phyloP scores from a whole-genome alignment of 2,113 vertebrate genomes.

The Daboia siamensis region DNA sequence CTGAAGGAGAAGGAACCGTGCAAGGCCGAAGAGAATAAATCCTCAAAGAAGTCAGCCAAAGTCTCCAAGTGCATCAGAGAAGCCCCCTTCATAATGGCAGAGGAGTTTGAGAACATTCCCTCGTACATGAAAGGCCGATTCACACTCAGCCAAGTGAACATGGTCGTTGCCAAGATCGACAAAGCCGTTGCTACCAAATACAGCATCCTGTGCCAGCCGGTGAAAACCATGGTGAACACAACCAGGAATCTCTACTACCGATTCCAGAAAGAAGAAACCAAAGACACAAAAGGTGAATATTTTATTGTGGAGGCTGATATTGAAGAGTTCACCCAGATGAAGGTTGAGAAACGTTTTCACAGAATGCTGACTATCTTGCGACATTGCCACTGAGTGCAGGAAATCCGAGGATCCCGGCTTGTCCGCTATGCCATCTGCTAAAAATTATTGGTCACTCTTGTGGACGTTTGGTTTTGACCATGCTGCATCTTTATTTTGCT shows the following conservation, averaged over 20 bases:
- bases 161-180: constrained; percentile 78
- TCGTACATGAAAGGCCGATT: constrained; percentile 84
- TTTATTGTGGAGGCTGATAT: constrained; percentile 92
- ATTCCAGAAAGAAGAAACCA: constrained; percentile 83
- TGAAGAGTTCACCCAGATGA: constrained; percentile 77
- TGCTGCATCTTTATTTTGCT: not conserved
- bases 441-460: not conserved
- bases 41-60: too few species aligned
- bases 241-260: constrained; percentile 74
- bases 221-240: constrained; percentile 65
- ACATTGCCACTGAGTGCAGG: constrained; percentile 82
- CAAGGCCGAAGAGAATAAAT: too few species aligned
- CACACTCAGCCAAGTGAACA: constrained; percentile 79
- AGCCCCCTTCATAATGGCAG: too few species aligned
- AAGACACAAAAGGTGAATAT: constrained; percentile 81
- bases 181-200: constrained; percentile 78
- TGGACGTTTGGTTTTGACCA: not conserved
- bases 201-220: constrained; percentile 77
- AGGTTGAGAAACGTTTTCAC: constrained; percentile 83
- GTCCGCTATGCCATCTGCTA: constrained; percentile 76
- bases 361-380: constrained; percentile 85
- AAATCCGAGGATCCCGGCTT: constrained; percentile 74
- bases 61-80: too few species aligned
- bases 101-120: too few species aligned
- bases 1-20: too few species aligned